Conservation (phyloP, 1,140 invertebrate species). For the Rhizoglyphus robini region DNA sequence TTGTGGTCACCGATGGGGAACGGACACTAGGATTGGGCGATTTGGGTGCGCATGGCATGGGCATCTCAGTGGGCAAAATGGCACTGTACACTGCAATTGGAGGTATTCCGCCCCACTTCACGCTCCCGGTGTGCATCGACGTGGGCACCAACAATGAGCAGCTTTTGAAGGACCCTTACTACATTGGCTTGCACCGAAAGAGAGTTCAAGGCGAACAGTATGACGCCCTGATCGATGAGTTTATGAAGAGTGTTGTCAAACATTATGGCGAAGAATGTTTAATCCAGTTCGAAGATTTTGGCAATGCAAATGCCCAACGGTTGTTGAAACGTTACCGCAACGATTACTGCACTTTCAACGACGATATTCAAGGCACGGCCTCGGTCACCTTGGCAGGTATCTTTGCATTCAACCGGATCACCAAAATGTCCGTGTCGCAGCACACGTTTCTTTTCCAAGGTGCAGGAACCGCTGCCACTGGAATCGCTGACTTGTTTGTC, state of each 20-base stretch:
- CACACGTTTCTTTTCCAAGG: conserved; percentile 81
- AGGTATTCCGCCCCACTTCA: conserved; percentile 82
- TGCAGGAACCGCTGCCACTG: conserved; percentile 73
- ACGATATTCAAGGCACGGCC: conserved; percentile 86
- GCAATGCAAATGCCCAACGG: conserved; percentile 77
- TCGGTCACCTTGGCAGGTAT: conserved; percentile 80
- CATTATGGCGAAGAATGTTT: conserved; percentile 41
- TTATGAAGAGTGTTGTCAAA: conserved; percentile 85
- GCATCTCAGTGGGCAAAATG: conserved; percentile 86
- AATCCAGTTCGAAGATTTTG: conserved; percentile 89
- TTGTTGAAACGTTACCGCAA: conserved; percentile 73
- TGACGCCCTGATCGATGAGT: conserved; percentile 92
- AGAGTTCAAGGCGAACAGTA: conserved; percentile 72
- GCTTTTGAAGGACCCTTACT: conserved; percentile 80
- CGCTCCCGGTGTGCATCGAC: conserved; percentile 78
- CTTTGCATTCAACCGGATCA: conserved; percentile 62
- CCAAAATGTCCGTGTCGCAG: conserved; percentile 50
- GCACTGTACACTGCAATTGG: conserved; percentile 81
- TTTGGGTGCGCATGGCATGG: conserved; percentile 85
- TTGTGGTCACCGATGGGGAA: conserved; percentile 89
- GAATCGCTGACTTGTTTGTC: conserved; percentile 72
- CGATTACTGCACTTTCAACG: conserved; percentile 86
- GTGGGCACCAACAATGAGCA: conserved; percentile 78
- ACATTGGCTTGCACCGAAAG: conserved; percentile 79
- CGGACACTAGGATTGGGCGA: conserved; percentile 85